A percentile compares a stretch with the other conserved stretches of the same genome.
phyloP scores from a whole-genome alignment of 1,140 invertebrate genomes.

The Meloidogyne hapla region DNA sequence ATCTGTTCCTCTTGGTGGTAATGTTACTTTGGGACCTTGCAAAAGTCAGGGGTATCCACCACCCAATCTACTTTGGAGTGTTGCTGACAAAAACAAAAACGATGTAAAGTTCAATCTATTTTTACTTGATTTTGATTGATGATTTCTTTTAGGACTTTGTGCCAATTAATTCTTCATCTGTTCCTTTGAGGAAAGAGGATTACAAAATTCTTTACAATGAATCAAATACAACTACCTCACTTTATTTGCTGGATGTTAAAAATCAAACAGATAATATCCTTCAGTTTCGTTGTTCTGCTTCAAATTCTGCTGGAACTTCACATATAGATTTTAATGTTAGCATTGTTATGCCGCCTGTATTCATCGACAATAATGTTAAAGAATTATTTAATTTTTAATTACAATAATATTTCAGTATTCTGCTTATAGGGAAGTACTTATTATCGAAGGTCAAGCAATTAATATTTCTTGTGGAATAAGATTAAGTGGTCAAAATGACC shows the following conservation, averaged over 20 bases:
- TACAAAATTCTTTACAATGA: not conserved
- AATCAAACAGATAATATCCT: constrained; percentile 27
- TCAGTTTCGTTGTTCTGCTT: constrained; percentile 48
- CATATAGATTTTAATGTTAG: constrained; percentile 45
- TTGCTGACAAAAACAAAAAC: constrained; percentile 32
- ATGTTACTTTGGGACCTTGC: constrained; percentile 48
- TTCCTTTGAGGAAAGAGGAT: not conserved
- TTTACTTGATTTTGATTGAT: not conserved
- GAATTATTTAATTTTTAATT: not conserved
- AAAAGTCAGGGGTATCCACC: constrained; percentile 51
- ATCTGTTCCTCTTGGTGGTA: constrained; percentile 48
- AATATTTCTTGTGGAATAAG: constrained; percentile 48
- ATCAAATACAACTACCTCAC: not conserved
- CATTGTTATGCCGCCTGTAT: constrained; percentile 20
- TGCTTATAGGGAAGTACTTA: constrained; percentile 35
- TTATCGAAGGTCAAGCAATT: constrained; percentile 50
- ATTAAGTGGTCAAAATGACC: constrained; percentile 27
- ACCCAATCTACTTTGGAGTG: constrained; percentile 53
- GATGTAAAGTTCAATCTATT: not conserved
- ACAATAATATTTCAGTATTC: constrained; percentile 35
- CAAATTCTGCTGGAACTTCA: constrained; percentile 53
- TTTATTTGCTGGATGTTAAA: not conserved
- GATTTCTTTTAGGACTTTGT: constrained; percentile 1
- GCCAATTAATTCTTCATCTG: constrained; percentile 6
- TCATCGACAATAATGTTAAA: not conserved